Percentiles rank a stretch among this genome's conserved stretches.
phyloP scores from a whole-genome alignment of 2,113 vertebrate genomes.

The Peromyscus leucopus region DNA sequence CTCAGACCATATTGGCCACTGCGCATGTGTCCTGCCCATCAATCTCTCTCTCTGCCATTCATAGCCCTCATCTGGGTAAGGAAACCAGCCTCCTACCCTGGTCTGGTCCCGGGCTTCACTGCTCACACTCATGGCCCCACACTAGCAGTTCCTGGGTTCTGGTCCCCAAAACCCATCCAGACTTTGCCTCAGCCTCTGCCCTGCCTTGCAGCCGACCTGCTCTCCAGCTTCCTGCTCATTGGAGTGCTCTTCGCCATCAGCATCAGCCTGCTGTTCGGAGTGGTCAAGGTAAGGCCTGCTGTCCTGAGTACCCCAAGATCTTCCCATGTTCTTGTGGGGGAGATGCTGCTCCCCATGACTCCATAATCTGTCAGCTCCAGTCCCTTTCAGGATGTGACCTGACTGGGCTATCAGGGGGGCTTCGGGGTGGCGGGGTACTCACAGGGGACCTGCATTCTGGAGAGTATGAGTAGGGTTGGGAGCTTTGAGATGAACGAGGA shows the following conservation, averaged over 20 bases:
- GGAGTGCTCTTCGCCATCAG: constrained; percentile 87
- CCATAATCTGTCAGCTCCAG: not conserved
- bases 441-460: not conserved
- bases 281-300: constrained; percentile 85
- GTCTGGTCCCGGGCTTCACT: not conserved
- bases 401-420: rapidly evolving
- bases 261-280: constrained; percentile 85
- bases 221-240: constrained; percentile 89
- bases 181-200: not conserved
- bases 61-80: no score
- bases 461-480: not conserved
- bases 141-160: not conserved
- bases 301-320: not conserved
- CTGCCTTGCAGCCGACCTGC: constrained; percentile 83
- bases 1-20: not conserved
- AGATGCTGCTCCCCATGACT: rapidly evolving
- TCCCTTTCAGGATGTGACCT: not conserved
- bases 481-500: not conserved
- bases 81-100: not conserved
- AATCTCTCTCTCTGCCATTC: not conserved
- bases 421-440: not conserved
- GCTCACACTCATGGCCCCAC: not conserved
- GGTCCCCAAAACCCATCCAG: not conserved
- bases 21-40: not conserved
- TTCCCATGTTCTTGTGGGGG: not conserved